Conservation (phyloP, 2,888 invertebrate genomes). For the Julus scandinavius region DNA sequence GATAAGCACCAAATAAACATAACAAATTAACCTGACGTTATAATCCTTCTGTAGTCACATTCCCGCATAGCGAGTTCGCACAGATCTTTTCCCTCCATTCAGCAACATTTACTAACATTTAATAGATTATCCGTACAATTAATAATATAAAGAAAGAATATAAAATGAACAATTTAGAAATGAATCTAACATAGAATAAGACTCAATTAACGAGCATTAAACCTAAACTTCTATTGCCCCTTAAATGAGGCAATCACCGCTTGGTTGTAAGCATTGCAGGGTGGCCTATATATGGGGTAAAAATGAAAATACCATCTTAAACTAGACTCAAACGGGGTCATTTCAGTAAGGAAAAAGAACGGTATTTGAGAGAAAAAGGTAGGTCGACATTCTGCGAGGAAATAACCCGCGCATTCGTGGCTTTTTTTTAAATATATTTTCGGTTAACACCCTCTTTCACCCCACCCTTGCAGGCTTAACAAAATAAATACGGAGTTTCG, state of each 20-base stretch:
- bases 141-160: too few relatives aligned
- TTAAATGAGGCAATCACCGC: neutral
- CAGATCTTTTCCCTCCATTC: too few relatives aligned
- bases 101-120: too few relatives aligned
- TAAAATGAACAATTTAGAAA: too few relatives aligned
- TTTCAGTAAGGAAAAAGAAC: neutral
- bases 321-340: slow-evolving; percentile 9
- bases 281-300: neutral
- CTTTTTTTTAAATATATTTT: slow-evolving; percentile 16
- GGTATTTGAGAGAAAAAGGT: neutral
- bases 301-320: neutral
- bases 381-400: slow-evolving; percentile 7
- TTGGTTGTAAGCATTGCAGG: neutral
- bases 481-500: slow-evolving; percentile 37
- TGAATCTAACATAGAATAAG: too few relatives aligned
- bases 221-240: neutral
- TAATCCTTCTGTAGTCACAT: too few relatives aligned
- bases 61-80: too few relatives aligned
- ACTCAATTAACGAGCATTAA: too few relatives aligned
- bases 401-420: slow-evolving; percentile 1
- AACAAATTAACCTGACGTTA: too few relatives aligned
- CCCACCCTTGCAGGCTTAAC: neutral
- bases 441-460: slow-evolving; percentile 15
- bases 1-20: too few relatives aligned
- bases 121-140: too few relatives aligned